Base-by-base conservation (phyloP, 1,140 invertebrate genomes). In the Caenorhabditis latens region DNA sequence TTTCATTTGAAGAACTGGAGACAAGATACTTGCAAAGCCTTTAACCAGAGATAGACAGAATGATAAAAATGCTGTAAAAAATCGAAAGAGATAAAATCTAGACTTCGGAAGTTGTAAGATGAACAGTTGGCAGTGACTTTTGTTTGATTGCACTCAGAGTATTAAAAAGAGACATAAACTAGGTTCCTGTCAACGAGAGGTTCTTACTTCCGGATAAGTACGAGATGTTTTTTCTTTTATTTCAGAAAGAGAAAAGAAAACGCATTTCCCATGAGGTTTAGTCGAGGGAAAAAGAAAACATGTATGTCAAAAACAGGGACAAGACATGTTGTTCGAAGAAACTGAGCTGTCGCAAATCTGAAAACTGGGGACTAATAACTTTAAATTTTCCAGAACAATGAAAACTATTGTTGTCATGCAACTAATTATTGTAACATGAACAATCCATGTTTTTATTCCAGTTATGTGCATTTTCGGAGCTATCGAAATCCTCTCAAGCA, bases 401-500 rank as follows among this genome's bases (percentile, higher is more conserved):
- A 32, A 32, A 32, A 32, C 32, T 0, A 32, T 32, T 32, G 9
- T 53, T 53, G 50, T 53, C 4, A 53, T 53, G 0, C 50, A 53
- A 53, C 1, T 1, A 0, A 4, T 16, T 2, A 21, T 58, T 58
- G 24, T 2, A 21, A 4, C 2, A 58, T 16, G 2, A 19, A 58
- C 1, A 63, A 63, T 32, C 24, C 57, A 82, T 24, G 4, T 1
- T 21, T 3, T 50, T 19, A 11, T 84, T 89, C n/a, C 58, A 89
- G 88, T 85, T n/a, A 63, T 84, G 48, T 88, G 88, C 57, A 86
- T 89, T 21, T 53, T 88, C n/a, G 88, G 84, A 32, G 75, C 88
- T 14, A 85, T 87, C 24, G 91, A 92, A 87, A 88, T 91, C 4
- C 79, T 91, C 6, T 89, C 89, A 21, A 91, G 88, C 57, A 90